Conservation (phyloP, 2,797 vertebrate species). For the Sciurus vulgaris region DNA sequence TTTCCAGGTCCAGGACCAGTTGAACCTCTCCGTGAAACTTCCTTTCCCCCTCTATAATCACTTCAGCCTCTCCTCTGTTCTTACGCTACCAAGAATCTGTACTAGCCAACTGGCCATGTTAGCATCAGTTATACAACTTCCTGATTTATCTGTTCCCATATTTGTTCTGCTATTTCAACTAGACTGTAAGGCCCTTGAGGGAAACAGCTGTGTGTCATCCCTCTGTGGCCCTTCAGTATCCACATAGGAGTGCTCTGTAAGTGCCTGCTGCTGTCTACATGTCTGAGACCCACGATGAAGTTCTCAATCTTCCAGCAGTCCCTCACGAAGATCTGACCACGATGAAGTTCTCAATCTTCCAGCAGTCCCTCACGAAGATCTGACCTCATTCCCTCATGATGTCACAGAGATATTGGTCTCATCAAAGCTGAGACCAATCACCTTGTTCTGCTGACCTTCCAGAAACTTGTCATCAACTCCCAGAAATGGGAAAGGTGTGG, state of each 20-base stretch:
- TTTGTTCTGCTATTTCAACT: not conserved
- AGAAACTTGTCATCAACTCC: not conserved
- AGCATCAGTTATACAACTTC: rapidly evolving
- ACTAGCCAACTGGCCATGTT: not conserved
- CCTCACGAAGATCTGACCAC: not conserved
- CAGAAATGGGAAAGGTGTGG: not conserved
- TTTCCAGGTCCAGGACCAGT: not conserved
- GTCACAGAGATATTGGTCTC: not conserved
- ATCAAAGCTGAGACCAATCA: not conserved
- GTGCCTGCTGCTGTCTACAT: not conserved
- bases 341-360: not conserved
- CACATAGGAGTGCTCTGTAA: not conserved
- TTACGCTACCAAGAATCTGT: not conserved
- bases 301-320: not conserved
- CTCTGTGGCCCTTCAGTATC: not conserved
- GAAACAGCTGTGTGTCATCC: not conserved
- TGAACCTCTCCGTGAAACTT: not conserved
- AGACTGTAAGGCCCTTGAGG: not conserved
- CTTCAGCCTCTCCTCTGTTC: rapidly evolving
- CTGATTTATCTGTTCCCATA: not conserved
- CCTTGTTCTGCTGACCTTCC: not conserved
- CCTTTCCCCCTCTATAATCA: not conserved
- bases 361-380: not conserved
- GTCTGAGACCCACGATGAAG: not conserved
- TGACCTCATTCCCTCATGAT: not conserved